Conservation (phyloP, 2,888 invertebrate species). For the Bombylius major region DNA sequence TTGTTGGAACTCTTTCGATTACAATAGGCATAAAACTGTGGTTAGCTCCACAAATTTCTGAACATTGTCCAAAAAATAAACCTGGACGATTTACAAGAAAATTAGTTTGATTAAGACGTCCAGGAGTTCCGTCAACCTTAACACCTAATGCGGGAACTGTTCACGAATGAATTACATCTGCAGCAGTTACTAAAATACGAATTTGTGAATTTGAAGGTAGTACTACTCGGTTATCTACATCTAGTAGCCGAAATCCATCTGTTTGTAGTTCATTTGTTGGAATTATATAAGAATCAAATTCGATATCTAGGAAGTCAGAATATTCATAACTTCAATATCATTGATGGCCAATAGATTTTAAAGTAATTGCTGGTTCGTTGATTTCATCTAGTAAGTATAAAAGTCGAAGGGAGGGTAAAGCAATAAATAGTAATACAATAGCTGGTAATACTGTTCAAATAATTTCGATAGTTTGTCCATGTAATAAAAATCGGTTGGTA, state of each 20-base stretch:
- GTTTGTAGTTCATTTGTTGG: slow-evolving; percentile 33
- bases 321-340: slow-evolving; percentile 58
- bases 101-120: slow-evolving; percentile 50
- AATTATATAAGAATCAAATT: slow-evolving; percentile 52
- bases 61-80: slow-evolving; percentile 61
- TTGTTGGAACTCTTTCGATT: slow-evolving; percentile 44
- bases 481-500: slow-evolving; percentile 44
- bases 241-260: slow-evolving; percentile 45
- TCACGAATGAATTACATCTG: slow-evolving; percentile 56
- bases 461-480: slow-evolving; percentile 49
- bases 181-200: slow-evolving; percentile 47
- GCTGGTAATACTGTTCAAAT: slow-evolving; percentile 51
- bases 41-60: slow-evolving; percentile 70
- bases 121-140: slow-evolving; percentile 52
- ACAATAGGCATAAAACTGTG: slow-evolving; percentile 70
- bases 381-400: slow-evolving; percentile 50
- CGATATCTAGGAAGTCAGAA: slow-evolving; percentile 45
- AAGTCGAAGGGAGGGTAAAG: slow-evolving; percentile 46
- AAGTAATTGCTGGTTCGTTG: slow-evolving; percentile 43
- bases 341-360: slow-evolving; percentile 53
- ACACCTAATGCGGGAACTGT: slow-evolving; percentile 48
- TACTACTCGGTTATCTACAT: slow-evolving; percentile 49
- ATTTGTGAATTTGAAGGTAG: slow-evolving; percentile 48
- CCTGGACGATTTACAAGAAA: slow-evolving; percentile 50
- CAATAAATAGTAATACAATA: slow-evolving; percentile 49